Conservation (phyloP, 2,797 vertebrate species). For the Furcifer pardalis region DNA sequence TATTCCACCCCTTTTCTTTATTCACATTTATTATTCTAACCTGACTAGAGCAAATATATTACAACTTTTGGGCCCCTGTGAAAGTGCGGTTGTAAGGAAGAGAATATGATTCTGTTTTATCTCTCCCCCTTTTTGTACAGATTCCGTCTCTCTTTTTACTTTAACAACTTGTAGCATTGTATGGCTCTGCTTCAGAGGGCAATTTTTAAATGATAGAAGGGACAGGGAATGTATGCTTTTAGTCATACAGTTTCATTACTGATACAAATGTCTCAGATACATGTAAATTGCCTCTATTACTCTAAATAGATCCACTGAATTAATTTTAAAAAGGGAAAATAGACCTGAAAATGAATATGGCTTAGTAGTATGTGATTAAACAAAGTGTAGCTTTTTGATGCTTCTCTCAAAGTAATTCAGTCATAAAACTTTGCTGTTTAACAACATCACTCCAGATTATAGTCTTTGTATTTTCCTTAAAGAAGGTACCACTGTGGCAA, state of each 20-base stretch:
- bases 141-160: neutral
- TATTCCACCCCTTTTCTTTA: neutral
- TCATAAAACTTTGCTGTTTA: constrained; percentile 16
- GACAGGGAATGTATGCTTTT: neutral
- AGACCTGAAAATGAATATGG: constrained; percentile 41
- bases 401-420: constrained; percentile 33
- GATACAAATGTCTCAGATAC: constrained; percentile 39
- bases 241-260: constrained; percentile 21
- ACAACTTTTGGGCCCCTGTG: constrained; percentile 6
- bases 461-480: constrained; percentile 19
- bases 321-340: constrained; percentile 43
- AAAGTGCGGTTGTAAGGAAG: constrained; percentile 30
- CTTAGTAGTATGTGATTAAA: constrained; percentile 29
- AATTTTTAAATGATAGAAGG: constrained; percentile 11
- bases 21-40: constrained; percentile 17
- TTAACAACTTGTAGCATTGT: rapidly evolving
- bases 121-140: neutral
- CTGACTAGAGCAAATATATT: constrained; percentile 24
- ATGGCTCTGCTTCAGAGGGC: neutral
- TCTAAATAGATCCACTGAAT: constrained; percentile 47
- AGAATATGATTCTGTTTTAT: neutral
- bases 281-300: constrained; percentile 24
- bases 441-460: constrained; percentile 3
- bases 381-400: constrained; percentile 43
- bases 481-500: constrained; percentile 22